Evolutionary conservation across 2,888 invertebrate species (phyloP).

Genomic region (Plagiodera versicolora): DNA sequence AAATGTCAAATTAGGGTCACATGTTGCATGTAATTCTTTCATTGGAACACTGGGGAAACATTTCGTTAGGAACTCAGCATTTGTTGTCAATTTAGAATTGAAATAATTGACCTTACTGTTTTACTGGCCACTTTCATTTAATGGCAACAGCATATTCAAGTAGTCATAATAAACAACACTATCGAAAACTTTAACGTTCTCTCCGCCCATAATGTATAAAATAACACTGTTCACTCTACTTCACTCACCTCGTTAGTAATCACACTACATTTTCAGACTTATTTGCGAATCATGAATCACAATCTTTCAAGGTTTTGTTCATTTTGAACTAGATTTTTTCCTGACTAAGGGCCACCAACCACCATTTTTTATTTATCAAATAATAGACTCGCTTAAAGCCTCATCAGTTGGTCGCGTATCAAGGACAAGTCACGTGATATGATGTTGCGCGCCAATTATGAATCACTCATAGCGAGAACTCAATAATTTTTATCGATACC

Average conservation of each 20-base stretch:
- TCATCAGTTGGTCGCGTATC: constrained; percentile 34
- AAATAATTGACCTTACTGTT: constrained; percentile 45
- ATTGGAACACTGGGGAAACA: constrained; percentile 18
- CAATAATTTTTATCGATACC: background rate
- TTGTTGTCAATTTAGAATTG: constrained; percentile 41
- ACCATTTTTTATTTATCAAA: constrained; percentile 50
- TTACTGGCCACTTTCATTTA: constrained; percentile 44
- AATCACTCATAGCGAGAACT: constrained; percentile 28
- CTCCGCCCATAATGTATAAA: constrained; percentile 43
- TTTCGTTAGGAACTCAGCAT: constrained; percentile 27
- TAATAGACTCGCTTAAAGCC: constrained; percentile 35
- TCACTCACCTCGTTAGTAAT: constrained; percentile 32
- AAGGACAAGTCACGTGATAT: constrained; percentile 44
- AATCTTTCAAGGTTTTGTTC: constrained; percentile 35
- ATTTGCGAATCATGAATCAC: constrained; percentile 31
- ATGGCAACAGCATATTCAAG: constrained; percentile 25
- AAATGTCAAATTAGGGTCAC: constrained; percentile 55
- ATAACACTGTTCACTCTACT: constrained; percentile 26
- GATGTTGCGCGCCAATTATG: constrained; percentile 40
- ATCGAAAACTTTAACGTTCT: constrained; percentile 39
- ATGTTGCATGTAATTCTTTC: constrained; percentile 49
- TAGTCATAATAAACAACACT: constrained; percentile 47
- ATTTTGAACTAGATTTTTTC: constrained; percentile 36
- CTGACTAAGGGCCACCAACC: constrained; percentile 42
- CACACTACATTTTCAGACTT: constrained; percentile 32